Percentiles rank a stretch among this genome's conserved stretches.
Evolutionary conservation across 2,113 vertebrate genomes (phyloP).

Genomic region (Platanista minor): DNA sequence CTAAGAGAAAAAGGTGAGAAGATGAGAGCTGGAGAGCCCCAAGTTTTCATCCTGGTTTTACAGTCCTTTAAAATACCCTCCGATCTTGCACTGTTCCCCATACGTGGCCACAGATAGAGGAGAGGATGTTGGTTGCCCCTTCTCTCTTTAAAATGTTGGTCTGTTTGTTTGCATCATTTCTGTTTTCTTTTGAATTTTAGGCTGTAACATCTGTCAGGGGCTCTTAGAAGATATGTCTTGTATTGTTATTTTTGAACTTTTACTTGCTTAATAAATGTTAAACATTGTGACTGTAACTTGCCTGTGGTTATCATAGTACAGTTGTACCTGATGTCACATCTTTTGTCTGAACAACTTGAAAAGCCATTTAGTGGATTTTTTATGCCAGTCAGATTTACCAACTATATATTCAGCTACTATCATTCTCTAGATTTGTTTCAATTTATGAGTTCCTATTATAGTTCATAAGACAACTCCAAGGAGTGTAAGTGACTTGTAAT

Average conservation of each 20-base stretch:
- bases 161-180: neutral
- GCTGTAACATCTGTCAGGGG: neutral
- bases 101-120: neutral
- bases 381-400: neutral
- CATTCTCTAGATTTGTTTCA: constrained; percentile 40
- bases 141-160: neutral
- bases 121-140: neutral
- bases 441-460: constrained; percentile 30
- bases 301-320: neutral
- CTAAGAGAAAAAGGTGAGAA: neutral
- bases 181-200: neutral
- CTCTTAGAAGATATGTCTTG: neutral
- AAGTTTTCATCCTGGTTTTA: neutral
- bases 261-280: neutral
- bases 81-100: neutral
- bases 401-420: neutral
- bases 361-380: neutral
- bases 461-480: constrained; percentile 35
- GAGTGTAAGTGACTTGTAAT: constrained; percentile 16
- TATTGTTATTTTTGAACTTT: neutral
- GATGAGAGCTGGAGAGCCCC: neutral
- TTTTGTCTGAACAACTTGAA: neutral
- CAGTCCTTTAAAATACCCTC: neutral
- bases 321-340: neutral
- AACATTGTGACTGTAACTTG: neutral